Evolutionary conservation across 2,113 vertebrate species (phyloP).

Genomic region (Prionailurus viverrinus): DNA sequence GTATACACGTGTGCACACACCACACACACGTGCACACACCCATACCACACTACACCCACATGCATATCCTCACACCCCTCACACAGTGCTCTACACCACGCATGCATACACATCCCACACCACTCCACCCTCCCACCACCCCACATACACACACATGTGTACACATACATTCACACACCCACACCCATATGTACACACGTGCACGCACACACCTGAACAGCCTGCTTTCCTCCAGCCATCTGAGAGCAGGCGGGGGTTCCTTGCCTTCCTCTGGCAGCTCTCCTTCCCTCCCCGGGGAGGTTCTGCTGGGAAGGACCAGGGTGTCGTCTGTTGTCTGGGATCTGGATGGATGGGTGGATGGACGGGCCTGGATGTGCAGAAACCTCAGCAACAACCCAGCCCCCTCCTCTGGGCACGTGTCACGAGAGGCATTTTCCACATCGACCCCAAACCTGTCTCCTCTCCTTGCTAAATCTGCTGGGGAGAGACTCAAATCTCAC

Average conservation of each 20-base stretch:
- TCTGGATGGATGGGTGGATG: not conserved
- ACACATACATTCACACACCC: no score
- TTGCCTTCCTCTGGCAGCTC: not conserved
- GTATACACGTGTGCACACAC: not conserved
- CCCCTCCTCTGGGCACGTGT: not conserved
- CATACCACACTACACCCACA: not conserved
- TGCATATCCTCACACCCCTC: not conserved
- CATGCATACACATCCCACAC: not conserved
- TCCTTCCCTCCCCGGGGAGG: not conserved
- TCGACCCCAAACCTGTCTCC: not conserved
- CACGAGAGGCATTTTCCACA: not conserved
- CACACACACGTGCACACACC: not conserved
- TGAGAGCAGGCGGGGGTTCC: not conserved
- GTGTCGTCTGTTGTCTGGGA: not conserved
- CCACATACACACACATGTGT: not conserved
- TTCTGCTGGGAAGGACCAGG: not conserved
- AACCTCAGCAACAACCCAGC: not conserved
- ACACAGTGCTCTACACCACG: not conserved
- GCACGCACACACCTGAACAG: not conserved
- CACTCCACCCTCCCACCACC: not conserved
- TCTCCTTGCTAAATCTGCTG: not conserved
- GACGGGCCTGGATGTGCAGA: no score
- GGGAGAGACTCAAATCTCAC: not conserved
- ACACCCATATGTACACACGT: not conserved
- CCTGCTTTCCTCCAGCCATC: not conserved